phyloP scores from a whole-genome alignment of 2,888 invertebrate genomes.

The Nemotelus pantherinus region DNA sequence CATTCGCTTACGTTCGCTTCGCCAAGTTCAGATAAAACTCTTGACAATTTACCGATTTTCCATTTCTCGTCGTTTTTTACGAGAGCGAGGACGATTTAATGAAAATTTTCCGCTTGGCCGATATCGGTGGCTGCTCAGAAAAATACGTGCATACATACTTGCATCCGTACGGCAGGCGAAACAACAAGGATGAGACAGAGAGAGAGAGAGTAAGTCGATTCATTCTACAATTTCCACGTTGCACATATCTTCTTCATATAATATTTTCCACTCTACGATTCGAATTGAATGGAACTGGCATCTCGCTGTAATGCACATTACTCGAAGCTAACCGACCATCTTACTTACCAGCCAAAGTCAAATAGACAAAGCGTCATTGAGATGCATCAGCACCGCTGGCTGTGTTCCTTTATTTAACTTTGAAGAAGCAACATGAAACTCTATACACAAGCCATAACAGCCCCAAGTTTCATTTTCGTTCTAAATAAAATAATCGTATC shows the following conservation, averaged over 20 bases:
- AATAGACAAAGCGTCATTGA: conserved; percentile 33
- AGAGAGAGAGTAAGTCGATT: conserved; percentile 10
- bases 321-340: conserved; percentile 13
- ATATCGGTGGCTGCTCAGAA: neutral
- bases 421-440: neutral
- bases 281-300: conserved; percentile 5
- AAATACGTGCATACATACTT: neutral
- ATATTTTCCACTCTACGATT: conserved; percentile 13
- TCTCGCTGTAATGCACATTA: conserved; percentile 21
- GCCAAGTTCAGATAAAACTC: conserved; percentile 44
- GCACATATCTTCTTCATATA: conserved; percentile 23
- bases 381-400: neutral
- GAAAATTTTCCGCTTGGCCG: conserved; percentile 30
- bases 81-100: conserved; percentile 19
- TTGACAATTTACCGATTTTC: conserved; percentile 48
- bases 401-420: conserved; percentile 26
- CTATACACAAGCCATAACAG: conserved; percentile 11
- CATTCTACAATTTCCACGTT: conserved; percentile 16
- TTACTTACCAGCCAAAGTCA: conserved; percentile 4
- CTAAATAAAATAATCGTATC: conserved; percentile 28
- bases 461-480: neutral
- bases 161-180: no score
- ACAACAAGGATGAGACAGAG: neutral
- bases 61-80: conserved; percentile 1
- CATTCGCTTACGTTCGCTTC: conserved; percentile 44